A percentile compares a stretch with the other conserved stretches of the same genome.
Conservation (phyloP, 2,888 invertebrate species). For the Tolmerus cingulatus region DNA sequence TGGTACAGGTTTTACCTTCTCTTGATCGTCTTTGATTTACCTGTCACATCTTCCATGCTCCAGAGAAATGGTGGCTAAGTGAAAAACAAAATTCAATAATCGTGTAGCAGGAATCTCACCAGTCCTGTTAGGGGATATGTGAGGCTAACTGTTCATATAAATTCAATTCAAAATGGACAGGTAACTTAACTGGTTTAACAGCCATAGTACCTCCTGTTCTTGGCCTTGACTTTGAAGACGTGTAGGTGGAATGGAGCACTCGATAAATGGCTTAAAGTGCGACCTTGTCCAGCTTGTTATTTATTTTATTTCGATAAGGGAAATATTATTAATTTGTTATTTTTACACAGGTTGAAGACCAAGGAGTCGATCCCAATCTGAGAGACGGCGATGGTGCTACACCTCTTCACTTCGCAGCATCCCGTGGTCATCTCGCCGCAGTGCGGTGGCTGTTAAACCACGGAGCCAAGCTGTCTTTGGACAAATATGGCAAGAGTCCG, state of each 20-base stretch:
- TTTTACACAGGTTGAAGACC: conserved; percentile 74
- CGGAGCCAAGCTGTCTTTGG: conserved; percentile 81
- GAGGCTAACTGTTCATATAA: not conserved
- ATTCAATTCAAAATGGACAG: not conserved
- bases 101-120: not conserved
- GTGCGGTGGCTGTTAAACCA: conserved; percentile 85
- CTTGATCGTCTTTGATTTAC: not conserved
- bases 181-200: not conserved
- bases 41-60: not conserved
- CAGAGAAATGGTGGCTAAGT: not conserved
- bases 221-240: not conserved
- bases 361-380: conserved; percentile 84
- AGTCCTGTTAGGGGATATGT: not conserved
- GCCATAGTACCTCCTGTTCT: not conserved
- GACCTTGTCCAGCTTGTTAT: not conserved
- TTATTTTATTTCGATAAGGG: not conserved
- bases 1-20: not conserved
- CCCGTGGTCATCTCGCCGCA: conserved; percentile 81
- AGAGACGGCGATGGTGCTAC: conserved; percentile 89
- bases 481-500: conserved; percentile 88
- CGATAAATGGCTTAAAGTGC: not conserved
- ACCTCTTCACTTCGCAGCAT: conserved; percentile 88
- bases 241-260: not conserved
- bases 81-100: not conserved
- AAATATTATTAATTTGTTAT: not conserved